These are phyloP conservation scores for Theristus sp. DNA, from an alignment of 2,888 invertebrate species.

Conservation along the genomic window DNA sequence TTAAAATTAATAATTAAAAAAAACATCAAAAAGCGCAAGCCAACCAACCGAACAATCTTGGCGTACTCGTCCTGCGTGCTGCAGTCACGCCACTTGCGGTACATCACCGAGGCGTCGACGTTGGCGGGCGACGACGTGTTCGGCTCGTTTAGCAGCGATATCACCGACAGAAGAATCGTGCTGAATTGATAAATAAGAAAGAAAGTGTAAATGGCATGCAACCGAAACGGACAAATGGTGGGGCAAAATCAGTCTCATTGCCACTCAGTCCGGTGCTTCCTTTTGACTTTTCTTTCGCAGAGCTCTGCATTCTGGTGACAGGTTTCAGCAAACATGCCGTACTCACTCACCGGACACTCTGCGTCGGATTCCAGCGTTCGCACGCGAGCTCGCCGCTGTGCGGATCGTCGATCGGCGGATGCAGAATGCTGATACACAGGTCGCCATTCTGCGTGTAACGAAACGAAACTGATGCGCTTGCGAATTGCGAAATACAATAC, in stretches of 20 bases:
- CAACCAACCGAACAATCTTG: slow-evolving; percentile 60
- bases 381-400: slow-evolving; percentile 96
- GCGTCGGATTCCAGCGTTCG: slow-evolving; percentile 99
- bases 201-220: no score
- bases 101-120: slow-evolving; percentile 98
- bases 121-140: slow-evolving; percentile 98
- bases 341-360: slow-evolving; percentile 51
- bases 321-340: neutral
- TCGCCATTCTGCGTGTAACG: slow-evolving; percentile 66
- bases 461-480: neutral
- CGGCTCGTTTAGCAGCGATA: slow-evolving; percentile 93
- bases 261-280: no score
- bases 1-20: no score
- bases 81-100: slow-evolving; percentile 91
- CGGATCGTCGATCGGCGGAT: slow-evolving; percentile 96
- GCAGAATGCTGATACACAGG: slow-evolving; percentile 94
- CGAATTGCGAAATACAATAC: neutral
- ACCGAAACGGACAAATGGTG: no score
- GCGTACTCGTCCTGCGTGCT: slow-evolving; percentile 79
- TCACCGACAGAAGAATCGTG: slow-evolving; percentile 90
- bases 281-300: no score
- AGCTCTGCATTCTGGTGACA: no score
- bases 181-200: slow-evolving; percentile 35
- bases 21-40: no score
- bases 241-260: no score